phyloP scores from a whole-genome alignment of 2,888 invertebrate genomes.

The Horisme vitalbata region DNA sequence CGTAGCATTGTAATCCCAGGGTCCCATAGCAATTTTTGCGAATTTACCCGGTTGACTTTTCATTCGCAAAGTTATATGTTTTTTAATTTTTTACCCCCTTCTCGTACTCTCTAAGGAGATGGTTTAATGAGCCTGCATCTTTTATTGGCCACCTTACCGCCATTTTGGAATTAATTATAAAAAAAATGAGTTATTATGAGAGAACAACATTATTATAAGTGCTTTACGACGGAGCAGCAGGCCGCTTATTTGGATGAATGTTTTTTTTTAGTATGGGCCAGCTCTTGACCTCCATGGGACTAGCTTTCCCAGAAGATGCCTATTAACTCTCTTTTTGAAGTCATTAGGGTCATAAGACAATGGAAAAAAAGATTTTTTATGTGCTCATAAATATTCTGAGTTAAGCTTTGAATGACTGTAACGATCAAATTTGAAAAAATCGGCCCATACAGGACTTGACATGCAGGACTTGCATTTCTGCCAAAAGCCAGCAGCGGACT shows the following conservation, averaged over 20 bases:
- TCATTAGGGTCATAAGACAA: too few relatives aligned
- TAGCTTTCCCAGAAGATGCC: too few relatives aligned
- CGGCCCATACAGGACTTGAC: too few relatives aligned
- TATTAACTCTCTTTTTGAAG: too few relatives aligned
- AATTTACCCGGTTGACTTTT: conserved; percentile 60
- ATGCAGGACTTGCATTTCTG: too few relatives aligned
- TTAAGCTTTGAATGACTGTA: too few relatives aligned
- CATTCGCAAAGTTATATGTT: conserved; percentile 45
- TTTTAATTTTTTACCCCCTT: conserved; percentile 37
- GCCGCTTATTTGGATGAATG: neutral
- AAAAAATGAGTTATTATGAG: conserved; percentile 13
- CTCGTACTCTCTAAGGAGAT: conserved; percentile 38
- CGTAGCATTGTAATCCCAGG: conserved; percentile 36
- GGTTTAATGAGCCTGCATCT: conserved; percentile 48
- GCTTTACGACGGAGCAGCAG: conserved; percentile 3
- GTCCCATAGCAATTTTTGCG: conserved; percentile 63
- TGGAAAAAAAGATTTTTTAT: too few relatives aligned
- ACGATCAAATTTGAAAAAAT: too few relatives aligned
- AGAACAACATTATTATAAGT: conserved; percentile 8
- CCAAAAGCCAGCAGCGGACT: too few relatives aligned
- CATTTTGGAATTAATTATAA: conserved; percentile 32
- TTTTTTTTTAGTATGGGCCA: neutral
- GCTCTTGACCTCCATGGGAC: too few relatives aligned
- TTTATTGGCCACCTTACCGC: conserved; percentile 40
- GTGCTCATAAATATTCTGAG: too few relatives aligned